These are phyloP conservation scores for Forficula auricularia DNA, from an alignment of 1,140 invertebrate genomes.

Conservation along the genomic window DNA sequence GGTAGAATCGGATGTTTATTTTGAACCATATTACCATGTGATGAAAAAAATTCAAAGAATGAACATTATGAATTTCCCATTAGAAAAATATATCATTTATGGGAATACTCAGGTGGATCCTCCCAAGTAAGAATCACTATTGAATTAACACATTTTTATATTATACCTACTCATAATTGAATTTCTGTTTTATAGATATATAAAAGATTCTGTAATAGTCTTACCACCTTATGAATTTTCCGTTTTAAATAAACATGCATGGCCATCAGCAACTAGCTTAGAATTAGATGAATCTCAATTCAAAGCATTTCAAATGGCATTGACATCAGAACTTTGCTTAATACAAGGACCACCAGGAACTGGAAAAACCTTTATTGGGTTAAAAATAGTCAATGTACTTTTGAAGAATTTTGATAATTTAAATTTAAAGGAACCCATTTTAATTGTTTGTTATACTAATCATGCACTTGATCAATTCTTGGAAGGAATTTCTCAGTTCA, in stretches of 20 bases:
- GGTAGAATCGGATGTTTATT: constrained; percentile 36
- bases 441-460: constrained; percentile 40
- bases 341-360: constrained; percentile 41
- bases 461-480: constrained; percentile 44
- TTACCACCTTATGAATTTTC: background rate
- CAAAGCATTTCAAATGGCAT: constrained; percentile 16
- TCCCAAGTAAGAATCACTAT: constrained; percentile 10
- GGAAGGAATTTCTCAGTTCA: constrained; percentile 27
- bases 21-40: constrained; percentile 19
- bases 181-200: background rate
- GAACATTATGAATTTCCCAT: constrained; percentile 15
- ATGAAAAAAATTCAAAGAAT: constrained; percentile 16
- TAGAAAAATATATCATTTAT: constrained; percentile 18
- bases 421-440: constrained; percentile 24
- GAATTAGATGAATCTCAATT: constrained; percentile 19
- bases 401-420: constrained; percentile 17
- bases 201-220: constrained; percentile 5
- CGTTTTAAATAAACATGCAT: constrained; percentile 15
- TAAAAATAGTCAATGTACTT: constrained; percentile 20
- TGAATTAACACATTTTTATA: background rate
- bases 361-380: constrained; percentile 33
- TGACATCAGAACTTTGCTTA: constrained; percentile 24
- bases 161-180: background rate
- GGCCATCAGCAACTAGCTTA: constrained; percentile 14
- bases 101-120: constrained; percentile 10